phyloP scores from a whole-genome alignment of 1,140 invertebrate species.

The Drusus annulatus region DNA sequence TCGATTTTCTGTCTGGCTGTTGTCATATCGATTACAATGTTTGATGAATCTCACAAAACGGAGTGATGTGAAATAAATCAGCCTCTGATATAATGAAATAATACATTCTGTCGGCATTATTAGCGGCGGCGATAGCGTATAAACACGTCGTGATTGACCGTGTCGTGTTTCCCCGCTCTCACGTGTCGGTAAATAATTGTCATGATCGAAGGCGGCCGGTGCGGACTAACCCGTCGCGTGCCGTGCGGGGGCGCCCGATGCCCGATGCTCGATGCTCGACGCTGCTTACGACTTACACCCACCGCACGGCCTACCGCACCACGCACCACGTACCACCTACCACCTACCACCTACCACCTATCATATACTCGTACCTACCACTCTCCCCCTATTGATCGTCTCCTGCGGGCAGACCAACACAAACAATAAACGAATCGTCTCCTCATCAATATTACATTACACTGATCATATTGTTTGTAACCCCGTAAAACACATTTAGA shows the following conservation, averaged over 20 bases:
- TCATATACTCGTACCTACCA: not conserved
- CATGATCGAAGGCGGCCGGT: constrained; percentile 13
- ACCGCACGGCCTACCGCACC: too few relatives aligned
- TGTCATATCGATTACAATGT: too few relatives aligned
- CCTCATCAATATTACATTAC: constrained; percentile 38
- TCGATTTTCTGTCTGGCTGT: too few relatives aligned
- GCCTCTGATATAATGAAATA: too few relatives aligned
- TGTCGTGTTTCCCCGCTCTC: constrained; percentile 7
- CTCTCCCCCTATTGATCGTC: not conserved
- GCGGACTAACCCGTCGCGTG: constrained; percentile 21
- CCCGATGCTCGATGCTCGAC: too few relatives aligned
- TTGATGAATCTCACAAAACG: too few relatives aligned
- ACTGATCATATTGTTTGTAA: constrained; percentile 5
- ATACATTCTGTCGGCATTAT: too few relatives aligned
- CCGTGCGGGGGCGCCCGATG: not conserved
- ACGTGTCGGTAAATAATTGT: constrained; percentile 26
- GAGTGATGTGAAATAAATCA: too few relatives aligned
- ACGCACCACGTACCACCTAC: too few relatives aligned
- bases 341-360: too few relatives aligned
- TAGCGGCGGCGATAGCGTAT: not conserved
- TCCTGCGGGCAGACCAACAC: constrained; percentile 2
- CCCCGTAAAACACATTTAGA: not conserved
- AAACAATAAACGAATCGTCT: constrained; percentile 40
- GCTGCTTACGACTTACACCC: too few relatives aligned
- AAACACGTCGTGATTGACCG: constrained; percentile 3